Conservation (phyloP, 2,113 vertebrate species). For the Ctenomys sociabilis region DNA sequence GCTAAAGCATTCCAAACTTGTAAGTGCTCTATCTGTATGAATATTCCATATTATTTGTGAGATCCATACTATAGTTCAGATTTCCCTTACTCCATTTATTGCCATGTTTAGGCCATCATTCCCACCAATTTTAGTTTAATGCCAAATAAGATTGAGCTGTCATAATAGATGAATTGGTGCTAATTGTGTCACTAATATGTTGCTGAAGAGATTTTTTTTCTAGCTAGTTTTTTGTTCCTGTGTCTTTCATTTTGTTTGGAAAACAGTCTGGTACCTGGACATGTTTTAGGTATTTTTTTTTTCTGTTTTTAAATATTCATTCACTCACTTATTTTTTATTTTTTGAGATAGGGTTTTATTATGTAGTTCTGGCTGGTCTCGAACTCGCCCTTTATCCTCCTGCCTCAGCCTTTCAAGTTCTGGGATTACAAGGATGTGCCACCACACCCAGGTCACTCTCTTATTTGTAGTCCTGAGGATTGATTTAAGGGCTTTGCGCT, state of each 20-base stretch:
- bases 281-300: constrained; percentile 26
- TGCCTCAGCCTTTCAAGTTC: background rate
- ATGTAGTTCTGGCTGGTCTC: background rate
- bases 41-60: constrained; percentile 39
- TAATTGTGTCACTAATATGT: constrained; percentile 56
- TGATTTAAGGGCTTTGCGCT: background rate
- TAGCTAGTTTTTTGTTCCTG: constrained; percentile 66
- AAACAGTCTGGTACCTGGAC: constrained; percentile 38
- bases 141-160: constrained; percentile 63
- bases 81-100: constrained; percentile 60
- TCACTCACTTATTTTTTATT: background rate
- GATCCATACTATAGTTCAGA: constrained; percentile 32
- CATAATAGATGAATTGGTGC: constrained; percentile 72
- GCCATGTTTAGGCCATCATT: constrained; percentile 50
- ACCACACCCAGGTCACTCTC: background rate
- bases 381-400: background rate
- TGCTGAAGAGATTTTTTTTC: constrained; percentile 64
- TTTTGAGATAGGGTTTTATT: background rate
- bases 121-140: constrained; percentile 62
- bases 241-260: constrained; percentile 27
- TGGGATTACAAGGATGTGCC: background rate
- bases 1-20: constrained; percentile 56
- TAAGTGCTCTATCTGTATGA: background rate
- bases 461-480: background rate
- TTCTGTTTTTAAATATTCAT: background rate